Evolutionary conservation across 1,140 invertebrate species (phyloP), one percentile per base, ranked within the genome.

Genomic region (Neodiprion fabricii): DNA sequence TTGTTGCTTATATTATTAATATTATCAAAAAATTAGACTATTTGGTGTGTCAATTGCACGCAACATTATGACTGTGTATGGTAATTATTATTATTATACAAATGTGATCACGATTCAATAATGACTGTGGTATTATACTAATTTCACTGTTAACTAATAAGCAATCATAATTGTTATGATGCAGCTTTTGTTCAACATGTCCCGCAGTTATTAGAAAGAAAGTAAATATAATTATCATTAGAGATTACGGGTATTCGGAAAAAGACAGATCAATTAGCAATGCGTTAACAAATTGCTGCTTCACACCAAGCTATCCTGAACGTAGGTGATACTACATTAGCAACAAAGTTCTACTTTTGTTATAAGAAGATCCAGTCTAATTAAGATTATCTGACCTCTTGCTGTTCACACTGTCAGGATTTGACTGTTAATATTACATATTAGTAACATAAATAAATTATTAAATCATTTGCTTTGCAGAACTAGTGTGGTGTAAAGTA

Each of bases 11-110:
- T 75, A 48, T 65, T 72, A 73, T 70, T 48, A 10, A 74, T 72
- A 80, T 77, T 49, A 61, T 74, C 80, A 80, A 76, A 65, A 81
- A 76, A 76, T 79, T 77, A 80, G 28, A 78, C 69, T 78, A 80
- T 76, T 80, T 80, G 73, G 74, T 72, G 67, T 75, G 75, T 80
- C 69, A 72, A 81, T 81, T 81, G 80, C 79, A 81, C 80, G 74
- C 74, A 79, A 75, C 72, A 69, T 69, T 11, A 75, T 75, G 77
- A 80, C 71, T 78, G 70, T 79, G 47, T 69, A 65, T 74, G 67
- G 76, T 67, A 74, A 17, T 61, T 14, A 61, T 61, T 53, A 53
- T 53, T 61, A 14, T 53, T 74, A 72, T 49, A 71, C 48, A 17
- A 72, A 23, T 71, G 40, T 65, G 40, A 53, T 67, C 53, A 9